phyloP scores from a whole-genome alignment of 2,113 vertebrate genomes.

The Actenoides lindsayi region DNA sequence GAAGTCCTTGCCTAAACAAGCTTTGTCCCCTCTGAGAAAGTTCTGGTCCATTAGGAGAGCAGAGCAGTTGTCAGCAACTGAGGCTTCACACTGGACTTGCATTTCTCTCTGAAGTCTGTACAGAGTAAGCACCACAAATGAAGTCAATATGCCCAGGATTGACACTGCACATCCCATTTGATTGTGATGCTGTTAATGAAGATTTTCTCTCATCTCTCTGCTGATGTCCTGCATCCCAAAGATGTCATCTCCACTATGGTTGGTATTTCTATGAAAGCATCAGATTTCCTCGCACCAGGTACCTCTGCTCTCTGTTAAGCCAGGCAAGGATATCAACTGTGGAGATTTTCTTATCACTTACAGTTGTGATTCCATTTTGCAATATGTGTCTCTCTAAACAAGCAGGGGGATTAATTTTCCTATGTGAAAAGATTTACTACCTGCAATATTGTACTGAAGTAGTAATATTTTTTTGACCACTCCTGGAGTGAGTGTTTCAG shows the following conservation, averaged over 20 bases:
- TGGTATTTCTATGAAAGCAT: background rate
- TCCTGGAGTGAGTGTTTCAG: background rate
- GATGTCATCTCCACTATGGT: background rate
- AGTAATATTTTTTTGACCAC: constrained; percentile 26
- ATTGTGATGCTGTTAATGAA: background rate
- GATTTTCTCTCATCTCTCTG: background rate
- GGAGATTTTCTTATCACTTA: background rate
- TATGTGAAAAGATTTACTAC: constrained; percentile 28
- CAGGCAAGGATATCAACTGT: background rate
- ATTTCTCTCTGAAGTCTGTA: background rate
- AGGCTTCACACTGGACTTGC: background rate
- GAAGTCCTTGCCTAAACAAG: background rate
- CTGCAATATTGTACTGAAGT: background rate
- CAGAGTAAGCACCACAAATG: background rate
- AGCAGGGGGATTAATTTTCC: constrained; percentile 24
- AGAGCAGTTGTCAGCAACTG: background rate
- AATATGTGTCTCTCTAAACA: background rate
- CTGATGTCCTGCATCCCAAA: background rate
- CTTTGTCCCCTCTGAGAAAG: background rate
- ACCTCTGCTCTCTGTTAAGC: background rate
- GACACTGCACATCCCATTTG: background rate
- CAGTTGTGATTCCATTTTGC: background rate
- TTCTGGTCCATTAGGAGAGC: background rate
- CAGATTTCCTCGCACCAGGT: background rate
- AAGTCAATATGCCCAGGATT: background rate